Conservation (phyloP, 1,140 invertebrate species). For the Dreissena rostriformis region DNA sequence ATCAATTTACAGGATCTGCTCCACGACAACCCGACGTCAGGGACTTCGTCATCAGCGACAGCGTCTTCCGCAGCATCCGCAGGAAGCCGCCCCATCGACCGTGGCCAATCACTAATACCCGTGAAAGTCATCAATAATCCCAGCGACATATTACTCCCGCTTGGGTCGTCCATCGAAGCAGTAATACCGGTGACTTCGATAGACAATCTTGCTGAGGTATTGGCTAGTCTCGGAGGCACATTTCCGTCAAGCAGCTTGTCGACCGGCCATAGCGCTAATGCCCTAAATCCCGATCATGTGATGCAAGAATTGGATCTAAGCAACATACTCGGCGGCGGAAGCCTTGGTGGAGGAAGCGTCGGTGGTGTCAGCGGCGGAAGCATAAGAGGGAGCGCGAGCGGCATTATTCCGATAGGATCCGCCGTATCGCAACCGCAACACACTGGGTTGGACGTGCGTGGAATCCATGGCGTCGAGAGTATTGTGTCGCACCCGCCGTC, state of each 20-base stretch:
- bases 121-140: neutral
- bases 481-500: too few relatives aligned
- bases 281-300: conserved; percentile 3
- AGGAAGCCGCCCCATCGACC: neutral
- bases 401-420: too few relatives aligned
- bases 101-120: neutral
- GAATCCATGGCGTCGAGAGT: too few relatives aligned
- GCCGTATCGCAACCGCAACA: too few relatives aligned
- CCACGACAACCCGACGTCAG: too few relatives aligned
- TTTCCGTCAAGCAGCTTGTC: conserved; percentile 10
- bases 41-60: neutral
- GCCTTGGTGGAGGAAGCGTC: neutral
- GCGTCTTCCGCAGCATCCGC: neutral
- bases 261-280: conserved; percentile 8
- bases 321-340: conserved; percentile 25
- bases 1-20: too few relatives aligned
- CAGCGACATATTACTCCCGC: neutral
- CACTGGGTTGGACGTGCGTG: too few relatives aligned
- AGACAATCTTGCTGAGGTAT: conserved; percentile 32
- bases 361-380: neutral
- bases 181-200: conserved; percentile 41
- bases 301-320: conserved; percentile 29
- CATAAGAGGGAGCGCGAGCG: too few relatives aligned
- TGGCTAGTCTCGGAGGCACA: conserved; percentile 16
- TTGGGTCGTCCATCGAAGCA: conserved; percentile 30